Evolutionary conservation across 2,113 vertebrate genomes (phyloP).

Genomic region (Psephotus haematonotus): DNA sequence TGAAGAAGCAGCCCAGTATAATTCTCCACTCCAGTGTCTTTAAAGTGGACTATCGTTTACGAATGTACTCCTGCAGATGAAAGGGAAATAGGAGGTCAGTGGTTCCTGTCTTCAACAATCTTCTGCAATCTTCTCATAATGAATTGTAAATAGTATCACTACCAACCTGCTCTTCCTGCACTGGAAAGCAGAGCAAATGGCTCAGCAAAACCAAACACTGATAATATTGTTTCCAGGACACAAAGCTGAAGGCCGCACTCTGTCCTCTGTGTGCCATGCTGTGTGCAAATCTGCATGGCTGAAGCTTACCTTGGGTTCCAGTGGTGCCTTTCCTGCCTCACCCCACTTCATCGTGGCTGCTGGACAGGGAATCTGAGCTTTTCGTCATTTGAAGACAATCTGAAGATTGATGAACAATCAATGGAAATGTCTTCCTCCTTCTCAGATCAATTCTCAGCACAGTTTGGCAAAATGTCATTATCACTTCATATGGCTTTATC

Average conservation of each 20-base stretch:
- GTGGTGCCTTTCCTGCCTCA: background rate
- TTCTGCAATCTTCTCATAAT: conserved; percentile 59
- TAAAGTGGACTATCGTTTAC: conserved; percentile 58
- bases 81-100: conserved; percentile 62
- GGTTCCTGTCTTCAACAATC: conserved; percentile 60
- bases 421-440: background rate
- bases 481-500: conserved; percentile 22
- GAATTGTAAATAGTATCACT: conserved; percentile 60
- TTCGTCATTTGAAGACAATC: conserved; percentile 13
- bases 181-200: background rate
- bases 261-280: rapidly evolving
- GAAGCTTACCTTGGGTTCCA: background rate
- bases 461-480: conserved; percentile 52
- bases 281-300: background rate
- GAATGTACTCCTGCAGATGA: conserved; percentile 58
- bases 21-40: conserved; percentile 63
- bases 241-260: background rate
- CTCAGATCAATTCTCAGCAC: conserved; percentile 42
- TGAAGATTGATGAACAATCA: conserved; percentile 57
- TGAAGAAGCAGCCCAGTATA: conserved; percentile 46
- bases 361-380: background rate
- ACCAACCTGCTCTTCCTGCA: background rate
- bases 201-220: background rate
- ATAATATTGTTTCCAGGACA: background rate
- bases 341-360: rapidly evolving